Conservation (phyloP, 2,888 invertebrate species). For the Hypomecis punctinalis region DNA sequence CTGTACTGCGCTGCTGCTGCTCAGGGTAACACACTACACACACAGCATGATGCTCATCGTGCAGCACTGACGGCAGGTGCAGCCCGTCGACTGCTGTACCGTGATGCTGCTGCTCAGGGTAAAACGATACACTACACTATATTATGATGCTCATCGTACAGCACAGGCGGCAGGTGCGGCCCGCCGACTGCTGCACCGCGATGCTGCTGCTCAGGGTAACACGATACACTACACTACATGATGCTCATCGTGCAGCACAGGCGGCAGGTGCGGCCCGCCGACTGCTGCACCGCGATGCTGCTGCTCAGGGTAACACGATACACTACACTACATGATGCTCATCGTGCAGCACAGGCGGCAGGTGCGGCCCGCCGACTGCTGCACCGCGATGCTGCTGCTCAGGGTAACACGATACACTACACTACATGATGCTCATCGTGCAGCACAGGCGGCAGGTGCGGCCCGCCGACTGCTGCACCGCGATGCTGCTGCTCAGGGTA, state of each 20-base stretch:
- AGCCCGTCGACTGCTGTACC: constrained; percentile 87
- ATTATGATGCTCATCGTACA: constrained; percentile 77
- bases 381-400: no score
- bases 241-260: constrained; percentile 76
- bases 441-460: no score
- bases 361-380: no score
- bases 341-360: no score
- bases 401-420: no score
- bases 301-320: constrained; percentile 85
- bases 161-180: constrained; percentile 79
- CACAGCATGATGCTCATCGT: constrained; percentile 83
- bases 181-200: constrained; percentile 87
- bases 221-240: constrained; percentile 72
- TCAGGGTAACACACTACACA: constrained; percentile 84
- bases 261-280: constrained; percentile 82
- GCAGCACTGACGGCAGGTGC: constrained; percentile 77
- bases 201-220: constrained; percentile 89
- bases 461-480: no score
- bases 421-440: no score
- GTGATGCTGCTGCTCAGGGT: constrained; percentile 89
- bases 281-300: constrained; percentile 88
- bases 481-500: no score
- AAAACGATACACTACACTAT: constrained; percentile 46
- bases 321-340: no score
- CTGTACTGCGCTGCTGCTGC: constrained; percentile 86